Conservation (phyloP, 2,797 vertebrate species). For the Numenius phaeopus region DNA sequence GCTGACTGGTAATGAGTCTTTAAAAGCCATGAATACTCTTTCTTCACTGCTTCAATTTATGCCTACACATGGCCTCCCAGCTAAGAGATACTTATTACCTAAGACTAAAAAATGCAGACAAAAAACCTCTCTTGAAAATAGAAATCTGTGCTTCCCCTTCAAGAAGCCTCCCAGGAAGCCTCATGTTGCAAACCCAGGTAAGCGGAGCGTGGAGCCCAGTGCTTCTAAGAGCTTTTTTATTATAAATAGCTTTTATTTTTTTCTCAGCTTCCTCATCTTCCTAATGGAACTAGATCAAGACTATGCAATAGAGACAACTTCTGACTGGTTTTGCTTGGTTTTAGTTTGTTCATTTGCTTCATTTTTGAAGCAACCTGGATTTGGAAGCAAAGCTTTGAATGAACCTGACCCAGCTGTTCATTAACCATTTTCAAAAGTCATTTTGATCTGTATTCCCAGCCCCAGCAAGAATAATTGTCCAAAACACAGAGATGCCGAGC, state of each 20-base stretch:
- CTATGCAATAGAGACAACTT: accelerated
- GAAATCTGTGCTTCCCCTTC: neutral
- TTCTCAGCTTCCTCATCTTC: neutral
- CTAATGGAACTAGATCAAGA: neutral
- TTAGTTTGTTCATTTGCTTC: neutral
- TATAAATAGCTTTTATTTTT: neutral
- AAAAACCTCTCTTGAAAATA: neutral
- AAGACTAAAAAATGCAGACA: neutral
- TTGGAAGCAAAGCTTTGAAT: neutral
- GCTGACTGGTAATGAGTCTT: neutral
- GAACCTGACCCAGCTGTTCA: neutral
- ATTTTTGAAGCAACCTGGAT: neutral
- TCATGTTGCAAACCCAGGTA: neutral
- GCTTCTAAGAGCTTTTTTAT: neutral
- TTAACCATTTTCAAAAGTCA: neutral
- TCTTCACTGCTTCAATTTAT: neutral
- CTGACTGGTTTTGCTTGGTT: neutral
- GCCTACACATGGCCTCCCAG: neutral
- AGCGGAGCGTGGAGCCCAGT: neutral
- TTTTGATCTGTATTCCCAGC: neutral
- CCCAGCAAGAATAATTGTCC: neutral
- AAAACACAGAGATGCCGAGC: neutral
- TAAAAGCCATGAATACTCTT: neutral
- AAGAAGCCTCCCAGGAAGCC: neutral
- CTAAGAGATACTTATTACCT: neutral